A percentile compares a stretch with the other conserved stretches of the same genome.
phyloP scores from a whole-genome alignment of 2,797 vertebrate genomes.

The Danio albolineatus region DNA sequence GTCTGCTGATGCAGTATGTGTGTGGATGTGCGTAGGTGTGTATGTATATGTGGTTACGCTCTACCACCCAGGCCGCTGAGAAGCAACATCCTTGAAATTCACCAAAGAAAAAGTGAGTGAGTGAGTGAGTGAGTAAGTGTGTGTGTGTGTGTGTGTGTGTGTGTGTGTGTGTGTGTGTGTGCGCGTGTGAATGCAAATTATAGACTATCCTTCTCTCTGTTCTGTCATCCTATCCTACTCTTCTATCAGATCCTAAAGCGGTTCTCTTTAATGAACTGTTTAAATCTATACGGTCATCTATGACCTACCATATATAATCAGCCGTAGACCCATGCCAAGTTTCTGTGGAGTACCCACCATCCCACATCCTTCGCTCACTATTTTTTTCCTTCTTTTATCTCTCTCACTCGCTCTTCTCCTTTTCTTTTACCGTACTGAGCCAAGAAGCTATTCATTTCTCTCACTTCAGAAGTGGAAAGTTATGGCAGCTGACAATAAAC shows the following conservation, averaged over 20 bases:
- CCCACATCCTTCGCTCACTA: constrained; percentile 11
- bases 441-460: neutral
- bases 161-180: too few relatives aligned
- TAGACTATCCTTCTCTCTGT: constrained; percentile 18
- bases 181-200: neutral
- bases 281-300: constrained; percentile 38
- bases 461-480: neutral
- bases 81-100: constrained; percentile 41
- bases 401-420: neutral
- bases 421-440: neutral
- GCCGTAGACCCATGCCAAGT: constrained; percentile 28
- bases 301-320: constrained; percentile 39
- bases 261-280: constrained; percentile 42
- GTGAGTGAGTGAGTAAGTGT: too few relatives aligned
- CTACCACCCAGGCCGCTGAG: constrained; percentile 53
- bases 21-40: constrained; percentile 29
- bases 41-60: constrained; percentile 46
- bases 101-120: constrained; percentile 3
- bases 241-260: constrained; percentile 11
- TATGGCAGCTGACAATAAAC: constrained; percentile 21
- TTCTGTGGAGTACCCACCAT: constrained; percentile 13
- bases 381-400: constrained; percentile 9
- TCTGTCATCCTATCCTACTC: constrained; percentile 4
- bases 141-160: constrained; percentile 9
- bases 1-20: constrained; percentile 23